Evolutionary conservation across 2,797 vertebrate species (phyloP).

Genomic region (Acipenser oxyrinchus): DNA sequence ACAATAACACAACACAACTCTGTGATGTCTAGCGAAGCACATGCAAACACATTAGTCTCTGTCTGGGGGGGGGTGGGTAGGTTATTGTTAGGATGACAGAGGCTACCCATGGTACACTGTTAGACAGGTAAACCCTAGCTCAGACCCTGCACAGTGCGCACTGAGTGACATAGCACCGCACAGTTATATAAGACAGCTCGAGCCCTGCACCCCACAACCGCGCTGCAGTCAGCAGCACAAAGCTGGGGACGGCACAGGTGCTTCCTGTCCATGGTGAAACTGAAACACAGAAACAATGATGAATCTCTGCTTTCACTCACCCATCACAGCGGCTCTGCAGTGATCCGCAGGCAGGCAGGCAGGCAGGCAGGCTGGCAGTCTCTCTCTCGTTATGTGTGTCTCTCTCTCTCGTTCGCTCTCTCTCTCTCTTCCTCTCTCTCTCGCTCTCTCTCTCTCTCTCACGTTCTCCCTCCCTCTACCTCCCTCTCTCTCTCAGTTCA

Average conservation of each 20-base stretch:
- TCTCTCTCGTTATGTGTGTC: conserved; percentile 25
- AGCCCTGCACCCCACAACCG: background rate
- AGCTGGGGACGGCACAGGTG: conserved; percentile 2
- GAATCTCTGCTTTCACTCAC: conserved; percentile 54
- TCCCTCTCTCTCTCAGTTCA: background rate
- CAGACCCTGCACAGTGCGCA: background rate
- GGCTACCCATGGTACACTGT: background rate
- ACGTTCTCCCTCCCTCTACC: no score
- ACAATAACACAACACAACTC: no score
- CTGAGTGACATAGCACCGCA: conserved; percentile 1
- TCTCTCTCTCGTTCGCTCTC: conserved; percentile 6
- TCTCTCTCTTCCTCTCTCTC: no score
- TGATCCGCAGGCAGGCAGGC: conserved; percentile 2
- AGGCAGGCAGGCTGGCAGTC: conserved; percentile 15
- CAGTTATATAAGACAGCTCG: background rate
- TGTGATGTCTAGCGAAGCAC: no score
- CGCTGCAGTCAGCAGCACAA: background rate
- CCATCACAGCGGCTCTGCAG: conserved; percentile 44
- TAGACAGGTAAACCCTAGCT: background rate
- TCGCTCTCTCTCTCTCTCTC: no score
- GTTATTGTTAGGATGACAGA: no score
- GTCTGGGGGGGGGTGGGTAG: no score
- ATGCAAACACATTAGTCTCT: no score
- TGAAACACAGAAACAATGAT: conserved; percentile 20
- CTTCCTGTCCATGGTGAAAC: background rate